Conservation (phyloP, 1,140 invertebrate genomes). For the Drosophila rufa region DNA sequence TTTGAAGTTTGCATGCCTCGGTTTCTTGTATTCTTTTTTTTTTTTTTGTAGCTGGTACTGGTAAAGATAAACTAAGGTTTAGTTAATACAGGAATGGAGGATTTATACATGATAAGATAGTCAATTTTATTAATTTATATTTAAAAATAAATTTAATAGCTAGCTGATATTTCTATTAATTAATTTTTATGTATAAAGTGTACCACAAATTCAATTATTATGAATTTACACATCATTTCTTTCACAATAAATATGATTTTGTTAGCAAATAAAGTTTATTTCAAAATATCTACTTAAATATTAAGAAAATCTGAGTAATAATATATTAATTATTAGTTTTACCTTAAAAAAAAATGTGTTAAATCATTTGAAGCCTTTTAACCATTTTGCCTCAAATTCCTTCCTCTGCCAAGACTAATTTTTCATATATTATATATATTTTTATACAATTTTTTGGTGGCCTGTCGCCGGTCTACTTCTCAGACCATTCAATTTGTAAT, state of each 20-base stretch:
- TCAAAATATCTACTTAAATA: not conserved
- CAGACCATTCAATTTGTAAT: conserved; percentile 54
- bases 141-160: too few species aligned
- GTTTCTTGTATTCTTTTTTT: conserved; percentile 21
- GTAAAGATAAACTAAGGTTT: conserved; percentile 21
- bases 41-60: not conserved
- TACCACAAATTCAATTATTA: too few species aligned
- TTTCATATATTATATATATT: conserved; percentile 8
- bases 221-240: too few species aligned
- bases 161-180: too few species aligned
- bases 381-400: not conserved
- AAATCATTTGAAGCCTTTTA: not conserved
- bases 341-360: not conserved
- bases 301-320: too few species aligned
- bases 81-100: not conserved
- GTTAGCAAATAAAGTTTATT: too few species aligned
- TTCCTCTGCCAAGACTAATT: not conserved
- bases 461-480: not conserved
- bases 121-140: not conserved
- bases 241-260: too few species aligned
- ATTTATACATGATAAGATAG: not conserved
- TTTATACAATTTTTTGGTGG: conserved; percentile 16
- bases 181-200: too few species aligned
- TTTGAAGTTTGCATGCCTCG: conserved; percentile 64
- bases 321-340: not conserved